Evolutionary conservation across 2,797 vertebrate species (phyloP), one percentile per base, ranked within the genome.

Genomic region (Myotis pilosus): DNA sequence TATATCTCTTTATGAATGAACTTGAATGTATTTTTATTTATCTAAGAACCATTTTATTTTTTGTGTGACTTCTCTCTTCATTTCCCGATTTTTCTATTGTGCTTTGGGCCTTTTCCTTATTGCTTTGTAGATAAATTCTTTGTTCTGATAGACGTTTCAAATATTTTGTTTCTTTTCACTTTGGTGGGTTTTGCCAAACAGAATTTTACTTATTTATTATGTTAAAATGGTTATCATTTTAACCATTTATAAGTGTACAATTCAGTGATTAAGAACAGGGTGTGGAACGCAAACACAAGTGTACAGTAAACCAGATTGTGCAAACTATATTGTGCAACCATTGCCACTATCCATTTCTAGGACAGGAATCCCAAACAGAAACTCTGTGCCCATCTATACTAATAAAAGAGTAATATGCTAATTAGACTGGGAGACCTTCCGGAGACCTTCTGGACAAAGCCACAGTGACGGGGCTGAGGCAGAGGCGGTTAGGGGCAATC

Each of bases 111-210:
- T 93, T 92, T 82, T 87, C 41, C 22, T 69, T 44, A 62, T 44
- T 82, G 41, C 6, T 75, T 82, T 49, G 6, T 60, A 75, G 11
- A 36, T 17, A 51, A 64, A 33, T 13, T 8, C 71, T 95, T 88
- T 53, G 23, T 78, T 78, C 53, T 64, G 17, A 47, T n/a, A 51
- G 33, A 91, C 53, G 9, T 83, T 41, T 23, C 57, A 75, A 68
- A n/a, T 60, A 75, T 30, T 74, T 94, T 91, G 13, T 47, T 91
- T 86, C 47, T 60, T 82, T 87, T 91, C 49, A 49, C 28, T 76
- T 91, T 44, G 49, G 30, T 33, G 10, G 30, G 30, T 91, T 82
- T 75, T 91, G 83, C 47, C 60, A 94, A 87, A 49, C 28, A 85
- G 23, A 57, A 91, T 87, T 91, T 44, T 82, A 44, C 10, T n/a